Evolutionary conservation across 2,113 vertebrate species (phyloP), one percentile per base, ranked within the genome.

Genomic region (Sinocyclocheilus grahami): DNA sequence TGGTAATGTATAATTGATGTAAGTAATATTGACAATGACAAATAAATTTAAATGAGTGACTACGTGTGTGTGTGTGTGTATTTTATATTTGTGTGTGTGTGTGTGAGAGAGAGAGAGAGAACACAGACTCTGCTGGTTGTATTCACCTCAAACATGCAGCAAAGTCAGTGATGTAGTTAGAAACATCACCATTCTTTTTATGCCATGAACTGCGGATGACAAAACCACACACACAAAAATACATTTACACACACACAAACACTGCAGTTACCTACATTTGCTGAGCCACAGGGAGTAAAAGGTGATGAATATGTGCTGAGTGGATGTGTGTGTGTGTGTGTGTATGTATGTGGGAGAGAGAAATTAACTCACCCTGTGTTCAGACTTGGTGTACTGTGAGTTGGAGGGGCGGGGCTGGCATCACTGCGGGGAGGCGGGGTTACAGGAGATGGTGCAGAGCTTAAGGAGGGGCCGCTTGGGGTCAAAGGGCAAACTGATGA

Each of bases 321-420:
- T 60, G 12, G 10, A n/a, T 22, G 62, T 30, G 37, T 77, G 42
- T 82, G 7, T n/a, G 46, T 80, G 72, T 74, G 77, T 81, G 30
- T 63, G 39, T 63, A 7, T 14, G 30, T 22, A 48, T 30, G 37
- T 75, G 27, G 18, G 1, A 24, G 67, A 24, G 2, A 79, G 24
- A 12, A 51, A 55, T 51, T 18, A 53, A 58, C 95, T 96, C 94
- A 98, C 97, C 97, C 95, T 85, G 97, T 93, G 94, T 95, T 96
- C 85, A 98, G 93, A 93, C 94, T 95, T 85, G 97, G 94, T 89
- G 96, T 93, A 79, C 95, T 94, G 93, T 97, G 96, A 93, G 94
- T 94, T 92, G 95, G 95, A 85, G 95, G 96, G 91, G 96, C 95
- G 53, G 97, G 96, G 95, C 97, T 97, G 94, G 96, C 95, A 48